These are phyloP conservation scores for Seriola quinqueradiata DNA, from an alignment of 2,113 vertebrate genomes.

Conservation along the genomic window DNA sequence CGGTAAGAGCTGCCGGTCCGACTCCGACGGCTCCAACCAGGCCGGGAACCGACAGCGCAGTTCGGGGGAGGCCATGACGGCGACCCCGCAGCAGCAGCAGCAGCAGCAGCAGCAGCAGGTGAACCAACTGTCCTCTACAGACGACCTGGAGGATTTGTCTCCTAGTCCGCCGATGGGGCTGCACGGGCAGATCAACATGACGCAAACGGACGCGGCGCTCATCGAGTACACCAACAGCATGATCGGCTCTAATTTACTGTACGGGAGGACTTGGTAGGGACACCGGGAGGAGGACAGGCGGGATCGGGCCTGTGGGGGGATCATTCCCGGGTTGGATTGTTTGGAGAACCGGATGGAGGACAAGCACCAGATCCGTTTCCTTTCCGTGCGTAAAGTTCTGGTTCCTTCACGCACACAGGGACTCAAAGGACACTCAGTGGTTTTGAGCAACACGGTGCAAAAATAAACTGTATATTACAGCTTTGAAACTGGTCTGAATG, in stretches of 20 bases:
- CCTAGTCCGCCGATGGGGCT: slow-evolving; percentile 87
- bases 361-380: neutral
- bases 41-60: slow-evolving; percentile 62
- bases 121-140: slow-evolving; percentile 80
- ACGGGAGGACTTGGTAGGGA: slow-evolving; percentile 94
- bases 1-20: slow-evolving; percentile 85
- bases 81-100: slow-evolving; percentile 55
- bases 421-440: slow-evolving; percentile 23
- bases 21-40: slow-evolving; percentile 47
- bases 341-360: slow-evolving; percentile 10
- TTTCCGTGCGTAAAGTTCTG: slow-evolving; percentile 36
- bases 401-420: slow-evolving; percentile 35
- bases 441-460: slow-evolving; percentile 19
- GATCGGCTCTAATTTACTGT: slow-evolving; percentile 91
- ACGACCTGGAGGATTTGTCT: slow-evolving; percentile 88
- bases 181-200: slow-evolving; percentile 85
- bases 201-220: slow-evolving; percentile 87
- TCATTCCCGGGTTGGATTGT: slow-evolving; percentile 18
- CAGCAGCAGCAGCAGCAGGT: slow-evolving; percentile 78
- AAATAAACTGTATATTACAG: slow-evolving; percentile 11
- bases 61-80: slow-evolving; percentile 54
- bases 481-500: neutral
- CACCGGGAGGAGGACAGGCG: neutral
- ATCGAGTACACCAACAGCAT: slow-evolving; percentile 89
- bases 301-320: neutral